A percentile compares a stretch with the other conserved stretches of the same genome.
phyloP scores from a whole-genome alignment of 1,140 invertebrate genomes.

The Mizuhopecten yessoensis region DNA sequence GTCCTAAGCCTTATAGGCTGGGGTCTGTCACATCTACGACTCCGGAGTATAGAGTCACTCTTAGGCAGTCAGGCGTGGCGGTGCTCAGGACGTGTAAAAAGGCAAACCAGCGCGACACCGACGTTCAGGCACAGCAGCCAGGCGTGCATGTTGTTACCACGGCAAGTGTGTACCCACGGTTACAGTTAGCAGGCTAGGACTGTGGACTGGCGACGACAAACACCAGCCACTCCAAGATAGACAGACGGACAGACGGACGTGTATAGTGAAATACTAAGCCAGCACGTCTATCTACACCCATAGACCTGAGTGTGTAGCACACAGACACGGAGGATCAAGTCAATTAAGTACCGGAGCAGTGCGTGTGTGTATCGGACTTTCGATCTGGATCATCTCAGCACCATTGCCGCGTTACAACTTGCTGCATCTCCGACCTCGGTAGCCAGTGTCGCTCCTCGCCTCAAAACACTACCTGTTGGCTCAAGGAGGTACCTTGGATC shows the following conservation, averaged over 20 bases:
- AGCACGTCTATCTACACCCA: neutral
- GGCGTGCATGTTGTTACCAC: slow-evolving; percentile 36
- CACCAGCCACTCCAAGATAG: neutral
- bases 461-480: slow-evolving; percentile 60
- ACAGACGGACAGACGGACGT: slow-evolving; percentile 2
- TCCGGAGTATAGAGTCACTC: neutral
- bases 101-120: slow-evolving; percentile 32
- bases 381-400: slow-evolving; percentile 66
- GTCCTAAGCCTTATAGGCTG: neutral
- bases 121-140: neutral
- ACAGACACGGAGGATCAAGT: slow-evolving; percentile 24
- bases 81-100: slow-evolving; percentile 37
- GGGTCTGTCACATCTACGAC: slow-evolving; percentile 7
- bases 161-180: slow-evolving; percentile 22
- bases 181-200: neutral
- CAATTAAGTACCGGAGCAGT: slow-evolving; percentile 10
- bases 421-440: slow-evolving; percentile 61
- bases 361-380: slow-evolving; percentile 37
- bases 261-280: neutral
- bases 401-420: slow-evolving; percentile 64
- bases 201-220: neutral
- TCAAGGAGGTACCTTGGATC: slow-evolving; percentile 59
- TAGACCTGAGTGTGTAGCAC: slow-evolving; percentile 1
- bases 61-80: slow-evolving; percentile 14
- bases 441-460: slow-evolving; percentile 66